Base-by-base conservation (phyloP, 2,888 invertebrate genomes). In the Deilephila porcellus region DNA sequence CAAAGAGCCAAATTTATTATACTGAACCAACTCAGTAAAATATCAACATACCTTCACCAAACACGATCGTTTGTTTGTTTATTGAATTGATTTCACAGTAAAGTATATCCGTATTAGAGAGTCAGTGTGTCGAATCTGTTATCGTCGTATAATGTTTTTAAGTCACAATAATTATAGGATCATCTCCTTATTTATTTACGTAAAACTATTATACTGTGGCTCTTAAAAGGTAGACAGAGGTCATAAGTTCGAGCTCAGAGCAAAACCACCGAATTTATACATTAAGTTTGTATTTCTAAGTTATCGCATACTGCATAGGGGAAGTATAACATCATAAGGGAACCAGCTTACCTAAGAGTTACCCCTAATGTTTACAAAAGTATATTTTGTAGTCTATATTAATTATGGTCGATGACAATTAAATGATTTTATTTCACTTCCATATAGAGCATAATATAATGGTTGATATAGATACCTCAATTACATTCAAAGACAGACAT, bases 71-170 rank as follows among this genome's bases (percentile, higher is more conserved):
- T 76, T 84, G 76, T 83, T 82, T 82, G 82, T 83, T 83, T 81
- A 76, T 73, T 63, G 77, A 83, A 84, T 83, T 83, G 81, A 82
- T 83, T 83, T 81, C 76, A 82, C 73, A 73, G 64, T 7, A 52
- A n/a, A 64, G n/a, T 64, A 52, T 25, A 20, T 63, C 56, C 59
- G 19, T n/a, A 74, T 74, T 72, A 52, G 67, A 67, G 25, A 32
- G 62, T 62, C 0, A 52, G 11, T 5, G 64, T 52, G 20, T 67
- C 67, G 52, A 67, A 67, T 67, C 67, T 67, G 52, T 67, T 67
- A 17, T 25, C 52, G 52, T 17, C 17, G 52, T 52, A 29, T 25
- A 19, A 67, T 67, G n/a, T 67, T 52, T 29, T 34, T 67, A 25
- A 19, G 45, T 52, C 67, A 52, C 56, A 60, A 29, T n/a, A 25